Evolutionary conservation across 2,888 invertebrate genomes (phyloP), one percentile per base, ranked within the genome.

Genomic region (Phalera bucephala): DNA sequence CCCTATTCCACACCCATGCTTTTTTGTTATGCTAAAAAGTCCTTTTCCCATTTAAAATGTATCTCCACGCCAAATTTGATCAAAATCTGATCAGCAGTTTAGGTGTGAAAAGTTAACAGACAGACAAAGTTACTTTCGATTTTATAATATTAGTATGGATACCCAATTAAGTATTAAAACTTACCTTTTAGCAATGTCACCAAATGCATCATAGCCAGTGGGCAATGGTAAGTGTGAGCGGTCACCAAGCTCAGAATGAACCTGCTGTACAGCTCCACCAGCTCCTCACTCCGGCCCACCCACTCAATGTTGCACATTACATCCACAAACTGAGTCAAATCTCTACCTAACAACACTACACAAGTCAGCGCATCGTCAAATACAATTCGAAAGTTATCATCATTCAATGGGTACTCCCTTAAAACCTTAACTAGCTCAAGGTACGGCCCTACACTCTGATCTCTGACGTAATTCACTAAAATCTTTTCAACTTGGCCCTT

Each of bases 381-480:
- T 5, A 90, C 67, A 36, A 79, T 67, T 25, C 61, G 74, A 46
- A 73, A 87, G 51, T 90, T 89, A 1, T 80, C 79, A 64, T 90
- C 88, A 43, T 73, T 81, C 12, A 90, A 42, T 6, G 77, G 67
- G 47, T 70, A 81, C 28, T 86, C 86, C 43, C 82, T 69, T 2
- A 92, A 68, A 13, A 88, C 73, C 55, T 83, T 85, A 2, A 91
- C 51, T 9, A 91, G 56, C 41, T 91, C 91, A 38, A 73, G 73
- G 47, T 91, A 91, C 0, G 85, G 76, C 8, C 75, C 81, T 11
- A 65, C 51, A 34, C 75, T 82, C 12, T 77, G 78, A 15, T 83
- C 75, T 27, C 72, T 75, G 1, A 81, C 68, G 33, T 84, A 81
- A 45, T 76, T 78, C 1, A 76, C 25, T 12, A 92, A 54, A 11